These are phyloP conservation scores for Phataginus tricuspis DNA, from an alignment of 2,797 vertebrate genomes.

Conservation along the genomic window DNA sequence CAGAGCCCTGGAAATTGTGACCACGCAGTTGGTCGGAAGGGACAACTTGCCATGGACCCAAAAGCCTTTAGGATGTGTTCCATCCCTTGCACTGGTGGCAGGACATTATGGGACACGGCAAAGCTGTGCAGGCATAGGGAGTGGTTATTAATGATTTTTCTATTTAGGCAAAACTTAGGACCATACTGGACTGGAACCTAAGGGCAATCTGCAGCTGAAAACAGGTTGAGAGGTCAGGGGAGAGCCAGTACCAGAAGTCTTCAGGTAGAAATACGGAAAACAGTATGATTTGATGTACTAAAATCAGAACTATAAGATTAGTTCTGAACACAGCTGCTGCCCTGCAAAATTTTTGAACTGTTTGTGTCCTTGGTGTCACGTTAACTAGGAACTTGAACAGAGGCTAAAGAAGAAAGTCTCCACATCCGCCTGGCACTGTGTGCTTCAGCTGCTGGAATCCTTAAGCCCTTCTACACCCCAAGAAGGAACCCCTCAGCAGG, in stretches of 20 bases:
- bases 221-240: no score
- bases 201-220: neutral
- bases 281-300: accelerated
- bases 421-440: no score
- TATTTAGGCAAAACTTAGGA: neutral
- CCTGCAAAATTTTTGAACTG: no score
- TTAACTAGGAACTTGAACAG: neutral
- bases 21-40: no score
- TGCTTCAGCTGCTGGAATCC: no score
- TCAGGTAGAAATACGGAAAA: neutral
- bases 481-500: no score
- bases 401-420: neutral
- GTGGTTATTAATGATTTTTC: neutral
- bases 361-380: neutral
- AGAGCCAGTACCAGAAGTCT: neutral
- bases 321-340: neutral
- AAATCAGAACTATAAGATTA: neutral
- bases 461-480: no score
- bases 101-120: neutral
- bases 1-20: neutral
- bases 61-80: no score
- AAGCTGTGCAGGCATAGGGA: accelerated
- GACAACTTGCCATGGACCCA: neutral
- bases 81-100: neutral
- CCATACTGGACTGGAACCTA: neutral